Base-by-base conservation (phyloP, 2,113 vertebrate genomes). In the Bombycilla garrulus region DNA sequence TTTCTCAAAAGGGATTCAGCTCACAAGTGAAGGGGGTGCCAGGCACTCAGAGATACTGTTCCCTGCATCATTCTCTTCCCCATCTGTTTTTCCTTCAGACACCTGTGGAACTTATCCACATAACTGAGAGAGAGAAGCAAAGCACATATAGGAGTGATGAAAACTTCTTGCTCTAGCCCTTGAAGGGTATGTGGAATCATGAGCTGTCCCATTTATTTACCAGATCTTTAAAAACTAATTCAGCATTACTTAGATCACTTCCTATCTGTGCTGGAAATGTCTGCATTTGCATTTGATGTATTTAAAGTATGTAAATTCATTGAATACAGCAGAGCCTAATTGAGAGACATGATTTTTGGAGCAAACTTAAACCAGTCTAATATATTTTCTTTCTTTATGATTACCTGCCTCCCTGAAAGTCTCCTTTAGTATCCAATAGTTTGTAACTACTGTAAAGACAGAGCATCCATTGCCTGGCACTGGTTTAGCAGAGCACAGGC, bases 401-500 rank as follows among this genome's bases (percentile, higher is more conserved):
- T 66, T 35, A 14, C 31, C 20, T 61, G 8, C 20, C 9, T 57
- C 8, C 54, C 28, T 45, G 50, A 35, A 73, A 16, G 8, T 54
- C 54, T 54, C 54, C 60, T 80, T 88, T 50, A 22, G 11, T 31
- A n/a, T 61, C 44, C 61, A 86, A 6, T 76, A 57, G 76, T 66
- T 69, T 4, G 1, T 76, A 60, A 73, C 25, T 81, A 4, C 54
- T 3, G 3, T 36, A 17, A 65, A 86, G 57, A 56, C 36, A 23
- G 15, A 31, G 0, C 0, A 0, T 28, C 42, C 62, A 28, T 47
- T 81, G 25, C 71, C 66, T 53, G 44, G 81, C 78, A 11, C 15
- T 21, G 67, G 22, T 14, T 57, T 60, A 80, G 71, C 71, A 89
- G 65, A 9, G 7, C 20, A 12, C 42, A 56, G 81, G 89, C 70